Evolutionary conservation across 2,113 vertebrate species (phyloP).

Genomic region (Phyllostomus discolor): DNA sequence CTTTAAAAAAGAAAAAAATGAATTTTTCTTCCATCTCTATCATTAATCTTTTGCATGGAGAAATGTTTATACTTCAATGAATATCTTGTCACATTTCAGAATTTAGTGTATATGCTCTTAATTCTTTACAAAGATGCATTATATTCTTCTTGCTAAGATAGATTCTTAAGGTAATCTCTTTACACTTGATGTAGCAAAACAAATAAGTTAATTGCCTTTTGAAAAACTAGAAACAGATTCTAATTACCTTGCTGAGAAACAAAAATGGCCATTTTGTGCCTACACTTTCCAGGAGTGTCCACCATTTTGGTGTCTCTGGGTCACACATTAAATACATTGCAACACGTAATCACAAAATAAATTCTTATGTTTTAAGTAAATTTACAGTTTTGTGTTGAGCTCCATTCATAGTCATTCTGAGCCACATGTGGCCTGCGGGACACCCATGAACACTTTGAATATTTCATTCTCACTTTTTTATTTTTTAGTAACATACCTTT

Average conservation of each 20-base stretch:
- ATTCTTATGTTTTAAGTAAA: no score
- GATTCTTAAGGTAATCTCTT: background rate
- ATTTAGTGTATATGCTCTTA: background rate
- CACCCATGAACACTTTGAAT: background rate
- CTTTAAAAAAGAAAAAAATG: background rate
- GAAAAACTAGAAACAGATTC: background rate
- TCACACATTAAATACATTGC: no score
- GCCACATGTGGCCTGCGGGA: no score
- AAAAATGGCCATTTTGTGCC: background rate
- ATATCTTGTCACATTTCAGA: background rate
- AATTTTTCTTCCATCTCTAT: background rate
- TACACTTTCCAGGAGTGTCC: background rate
- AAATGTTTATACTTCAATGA: background rate
- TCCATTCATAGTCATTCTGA: no score
- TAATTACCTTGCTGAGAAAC: constrained; percentile 23
- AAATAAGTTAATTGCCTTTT: background rate
- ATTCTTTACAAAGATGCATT: background rate
- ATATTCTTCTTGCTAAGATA: background rate
- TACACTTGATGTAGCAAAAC: background rate
- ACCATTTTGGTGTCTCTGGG: no score
- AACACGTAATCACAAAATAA: no score
- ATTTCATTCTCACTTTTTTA: background rate
- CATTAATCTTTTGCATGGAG: background rate
- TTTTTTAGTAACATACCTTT: background rate
- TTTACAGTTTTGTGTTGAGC: no score